Conservation (phyloP, 2,888 invertebrate species). For the Bedellia somnulentella region DNA sequence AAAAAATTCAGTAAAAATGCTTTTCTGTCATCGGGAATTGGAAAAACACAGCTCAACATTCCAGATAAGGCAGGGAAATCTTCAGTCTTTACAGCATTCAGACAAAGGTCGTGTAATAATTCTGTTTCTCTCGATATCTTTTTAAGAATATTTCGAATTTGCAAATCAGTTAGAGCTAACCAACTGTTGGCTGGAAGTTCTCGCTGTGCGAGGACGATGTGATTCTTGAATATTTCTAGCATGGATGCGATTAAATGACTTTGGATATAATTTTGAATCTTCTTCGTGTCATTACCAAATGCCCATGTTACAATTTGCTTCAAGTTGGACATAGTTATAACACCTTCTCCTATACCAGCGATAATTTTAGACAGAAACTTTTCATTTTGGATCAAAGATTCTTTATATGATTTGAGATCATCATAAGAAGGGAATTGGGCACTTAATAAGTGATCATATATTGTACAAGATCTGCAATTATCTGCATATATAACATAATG, state of each 20-base stretch:
- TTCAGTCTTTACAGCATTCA: not conserved
- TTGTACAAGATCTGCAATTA: too few species aligned
- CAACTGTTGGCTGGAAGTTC: not conserved
- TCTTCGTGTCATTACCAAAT: not conserved
- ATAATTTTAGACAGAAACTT: not conserved
- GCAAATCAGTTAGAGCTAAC: not conserved
- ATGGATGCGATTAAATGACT: not conserved
- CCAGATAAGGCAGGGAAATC: not conserved
- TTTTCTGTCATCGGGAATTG: not conserved
- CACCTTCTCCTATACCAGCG: not conserved
- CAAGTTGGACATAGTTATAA: not conserved
- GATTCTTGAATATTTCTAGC: constrained; percentile 1
- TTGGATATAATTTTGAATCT: not conserved
- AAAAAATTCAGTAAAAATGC: not conserved
- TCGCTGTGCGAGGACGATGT: not conserved
- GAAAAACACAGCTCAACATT: not conserved
- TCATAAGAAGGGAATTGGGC: too few species aligned
- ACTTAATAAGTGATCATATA: too few species aligned
- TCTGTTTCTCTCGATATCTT: not conserved
- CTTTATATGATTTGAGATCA: not conserved
- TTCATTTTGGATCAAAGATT: not conserved
- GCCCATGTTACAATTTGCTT: not conserved
- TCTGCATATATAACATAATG: too few species aligned
- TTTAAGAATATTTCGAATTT: not conserved
- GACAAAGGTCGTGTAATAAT: not conserved